Evolutionary conservation across 2,113 vertebrate genomes (phyloP), one percentile per base, ranked within the genome.

Genomic region (Anolis carolinensis): DNA sequence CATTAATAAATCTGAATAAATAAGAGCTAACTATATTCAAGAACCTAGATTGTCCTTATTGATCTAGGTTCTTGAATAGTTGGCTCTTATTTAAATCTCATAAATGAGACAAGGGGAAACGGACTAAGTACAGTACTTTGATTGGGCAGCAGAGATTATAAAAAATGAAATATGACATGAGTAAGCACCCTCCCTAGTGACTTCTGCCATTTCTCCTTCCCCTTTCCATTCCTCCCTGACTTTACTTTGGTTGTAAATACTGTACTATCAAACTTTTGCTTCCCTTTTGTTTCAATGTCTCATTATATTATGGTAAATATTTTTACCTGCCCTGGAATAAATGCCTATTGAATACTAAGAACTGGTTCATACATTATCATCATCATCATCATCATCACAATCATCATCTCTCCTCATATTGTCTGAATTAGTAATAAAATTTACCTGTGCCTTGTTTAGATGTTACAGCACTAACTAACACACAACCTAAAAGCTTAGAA

Each of bases 401-500:
- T n/a, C n/a, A n/a, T n/a, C n/a, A 13, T 55, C 16, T 55, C 52
- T 14, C 16, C 16, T 9, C 52, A 14, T 55, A 9, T 11, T 55
- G 52, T 10, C 52, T 55, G 8, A 55, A 55, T 13, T 55, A 9
- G 10, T 55, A 14, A 13, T 59, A 78, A 68, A 87, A 75, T 94
- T 92, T 95, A 98, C 98, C 97, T 95, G 96, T 36, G 87, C 89
- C 88, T 80, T 97, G 96, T 87, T 95, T 95, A 87, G 96, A 96
- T 81, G 95, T 94, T 81, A 97, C 70, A 73, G 98, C 97, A 75
- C 96, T 96, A 36, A 98, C 97, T 91, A 99, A 93, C 86, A 99
- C 88, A 1, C 95, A 97, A n/a, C 98, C 98, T 88, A 99, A 89
- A 75, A 99, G 96, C 77, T 96, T 96, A 88, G 98, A 96, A n/a